phyloP scores from a whole-genome alignment of 2,888 invertebrate genomes.

The Leptopilina myrica region DNA sequence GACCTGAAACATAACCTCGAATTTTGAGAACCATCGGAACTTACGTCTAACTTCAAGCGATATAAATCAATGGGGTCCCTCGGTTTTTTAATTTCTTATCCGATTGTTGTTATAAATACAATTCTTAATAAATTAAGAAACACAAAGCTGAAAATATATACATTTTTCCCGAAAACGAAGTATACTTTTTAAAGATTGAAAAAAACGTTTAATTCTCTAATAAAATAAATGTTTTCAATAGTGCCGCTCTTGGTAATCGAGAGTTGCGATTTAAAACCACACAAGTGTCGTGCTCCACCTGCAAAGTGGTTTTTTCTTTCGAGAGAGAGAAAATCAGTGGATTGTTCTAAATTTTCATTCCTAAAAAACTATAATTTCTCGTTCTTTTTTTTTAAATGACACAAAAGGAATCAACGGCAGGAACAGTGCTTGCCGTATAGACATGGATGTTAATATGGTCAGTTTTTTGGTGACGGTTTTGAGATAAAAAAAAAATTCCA shows the following conservation, averaged over 20 bases:
- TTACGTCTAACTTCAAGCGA: too few species aligned
- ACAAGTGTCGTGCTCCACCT: not conserved
- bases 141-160: too few species aligned
- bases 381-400: constrained; percentile 12
- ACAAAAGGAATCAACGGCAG: constrained; percentile 1
- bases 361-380: not conserved
- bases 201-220: too few species aligned
- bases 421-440: constrained; percentile 17
- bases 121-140: too few species aligned
- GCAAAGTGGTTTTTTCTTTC: not conserved
- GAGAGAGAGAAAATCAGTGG: not conserved
- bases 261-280: constrained; percentile 23
- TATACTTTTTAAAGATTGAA: too few species aligned
- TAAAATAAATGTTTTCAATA: too few species aligned
- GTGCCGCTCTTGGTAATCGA: constrained; percentile 3
- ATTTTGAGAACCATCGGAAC: too few species aligned
- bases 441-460: constrained; percentile 36
- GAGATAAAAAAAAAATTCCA: not conserved
- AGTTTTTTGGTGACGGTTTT: constrained; percentile 16
- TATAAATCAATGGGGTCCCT: too few species aligned
- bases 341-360: not conserved
- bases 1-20: too few species aligned
- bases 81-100: too few species aligned
- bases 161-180: too few species aligned
- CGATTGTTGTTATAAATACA: too few species aligned